Conservation (phyloP, 2,888 invertebrate species). For the Morpho achilles region DNA sequence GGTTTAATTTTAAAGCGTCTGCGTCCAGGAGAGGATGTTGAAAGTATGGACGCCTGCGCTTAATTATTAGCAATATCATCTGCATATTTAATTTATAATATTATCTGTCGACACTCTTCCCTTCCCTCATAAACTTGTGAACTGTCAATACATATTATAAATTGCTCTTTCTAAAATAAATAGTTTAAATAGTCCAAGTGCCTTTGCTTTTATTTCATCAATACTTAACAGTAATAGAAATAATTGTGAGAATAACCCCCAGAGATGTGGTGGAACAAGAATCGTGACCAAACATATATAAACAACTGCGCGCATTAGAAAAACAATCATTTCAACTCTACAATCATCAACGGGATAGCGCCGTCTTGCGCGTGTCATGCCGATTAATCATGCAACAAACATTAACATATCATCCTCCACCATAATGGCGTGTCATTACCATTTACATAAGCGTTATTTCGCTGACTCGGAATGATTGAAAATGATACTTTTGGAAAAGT, state of each 20-base stretch:
- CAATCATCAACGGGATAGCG: conserved; percentile 7
- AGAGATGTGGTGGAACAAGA: background rate
- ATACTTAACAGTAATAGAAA: background rate
- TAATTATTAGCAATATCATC: too few relatives aligned
- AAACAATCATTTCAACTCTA: conserved; percentile 5
- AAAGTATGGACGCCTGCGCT: too few relatives aligned
- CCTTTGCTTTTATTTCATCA: too few relatives aligned
- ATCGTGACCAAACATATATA: conserved; percentile 1
- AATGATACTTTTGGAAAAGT: background rate
- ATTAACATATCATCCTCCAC: conserved; percentile 35
- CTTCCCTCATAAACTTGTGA: too few relatives aligned
- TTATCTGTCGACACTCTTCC: too few relatives aligned
- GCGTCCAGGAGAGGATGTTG: too few relatives aligned
- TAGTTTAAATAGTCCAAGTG: too few relatives aligned
- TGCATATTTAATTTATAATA: too few relatives aligned
- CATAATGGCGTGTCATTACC: conserved; percentile 36
- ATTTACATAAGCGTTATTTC: conserved; percentile 39
- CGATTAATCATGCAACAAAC: conserved; percentile 31
- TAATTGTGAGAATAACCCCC: conserved; percentile 1
- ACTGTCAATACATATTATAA: too few relatives aligned
- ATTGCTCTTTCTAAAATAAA: too few relatives aligned
- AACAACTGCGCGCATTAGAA: conserved; percentile 2
- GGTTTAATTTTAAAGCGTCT: too few relatives aligned
- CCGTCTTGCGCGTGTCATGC: conserved; percentile 12
- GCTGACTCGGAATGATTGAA: conserved; percentile 28